These are phyloP conservation scores for Ichneumoninae sp. DNA, from an alignment of 2,888 invertebrate genomes.

Conservation along the genomic window DNA sequence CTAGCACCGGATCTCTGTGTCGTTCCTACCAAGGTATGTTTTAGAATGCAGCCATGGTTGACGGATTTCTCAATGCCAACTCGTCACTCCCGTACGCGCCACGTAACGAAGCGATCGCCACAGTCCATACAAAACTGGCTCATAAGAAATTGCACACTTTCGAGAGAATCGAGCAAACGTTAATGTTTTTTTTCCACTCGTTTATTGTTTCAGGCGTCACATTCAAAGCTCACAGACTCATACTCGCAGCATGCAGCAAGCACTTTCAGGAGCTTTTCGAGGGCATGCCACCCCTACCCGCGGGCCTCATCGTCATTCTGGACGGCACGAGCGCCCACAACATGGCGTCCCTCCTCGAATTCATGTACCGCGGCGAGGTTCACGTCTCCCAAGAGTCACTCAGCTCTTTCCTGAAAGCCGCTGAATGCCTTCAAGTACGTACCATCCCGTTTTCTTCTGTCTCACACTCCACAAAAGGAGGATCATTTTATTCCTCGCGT, in stretches of 20 bases:
- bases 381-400: conserved; percentile 96
- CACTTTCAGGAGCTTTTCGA: conserved; percentile 96
- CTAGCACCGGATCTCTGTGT: too few relatives aligned
- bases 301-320: conserved; percentile 93
- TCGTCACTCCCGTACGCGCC: too few relatives aligned
- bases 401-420: conserved; percentile 95
- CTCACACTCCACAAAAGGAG: background rate
- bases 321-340: conserved; percentile 96
- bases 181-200: conserved; percentile 36
- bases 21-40: too few relatives aligned
- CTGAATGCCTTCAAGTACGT: conserved; percentile 93
- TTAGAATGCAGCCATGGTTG: too few relatives aligned
- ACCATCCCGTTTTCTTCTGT: conserved; percentile 31
- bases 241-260: conserved; percentile 96
- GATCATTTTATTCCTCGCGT: background rate
- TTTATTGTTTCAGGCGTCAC: conserved; percentile 89
- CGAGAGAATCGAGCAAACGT: background rate
- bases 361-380: conserved; percentile 97
- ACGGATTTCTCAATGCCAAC: too few relatives aligned
- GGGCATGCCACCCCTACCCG: conserved; percentile 92
- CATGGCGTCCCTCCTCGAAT: conserved; percentile 95
- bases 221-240: conserved; percentile 96
- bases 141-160: conserved; percentile 1
- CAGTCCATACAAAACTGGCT: background rate
- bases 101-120: too few relatives aligned